Conservation (phyloP, 2,797 vertebrate genomes). For the Anolis apletophallus region DNA sequence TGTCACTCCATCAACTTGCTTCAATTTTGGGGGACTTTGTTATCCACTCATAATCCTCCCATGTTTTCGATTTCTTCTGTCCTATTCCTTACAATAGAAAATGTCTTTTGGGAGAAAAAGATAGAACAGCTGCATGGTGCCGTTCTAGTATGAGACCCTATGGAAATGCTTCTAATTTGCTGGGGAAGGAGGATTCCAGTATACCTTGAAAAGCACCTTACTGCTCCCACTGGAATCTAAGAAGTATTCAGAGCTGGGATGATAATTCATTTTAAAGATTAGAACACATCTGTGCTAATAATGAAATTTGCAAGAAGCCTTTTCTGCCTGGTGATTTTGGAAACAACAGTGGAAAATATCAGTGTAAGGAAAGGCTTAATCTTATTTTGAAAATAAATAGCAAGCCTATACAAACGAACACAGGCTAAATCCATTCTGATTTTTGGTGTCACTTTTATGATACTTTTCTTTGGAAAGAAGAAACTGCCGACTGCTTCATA, state of each 20-base stretch:
- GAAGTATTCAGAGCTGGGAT: neutral
- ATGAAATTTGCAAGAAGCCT: neutral
- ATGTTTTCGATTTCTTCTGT: no score
- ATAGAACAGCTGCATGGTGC: no score
- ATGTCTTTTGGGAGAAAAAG: no score
- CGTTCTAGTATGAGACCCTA: no score
- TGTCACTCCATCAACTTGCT: no score
- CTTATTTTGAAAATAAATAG: neutral
- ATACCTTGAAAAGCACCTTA: neutral
- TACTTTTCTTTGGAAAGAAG: neutral
- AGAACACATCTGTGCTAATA: neutral
- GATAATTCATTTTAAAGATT: conserved; percentile 1
- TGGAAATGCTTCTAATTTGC: neutral
- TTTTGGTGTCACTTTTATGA: neutral
- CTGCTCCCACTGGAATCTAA: neutral
- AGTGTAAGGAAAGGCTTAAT: neutral
- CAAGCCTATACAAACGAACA: no score
- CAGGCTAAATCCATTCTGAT: neutral
- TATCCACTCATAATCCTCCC: no score
- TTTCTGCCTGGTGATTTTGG: neutral
- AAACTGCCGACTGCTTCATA: neutral
- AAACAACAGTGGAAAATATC: neutral
- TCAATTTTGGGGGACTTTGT: no score
- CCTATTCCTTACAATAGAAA: no score
- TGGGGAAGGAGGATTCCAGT: neutral